Evolutionary conservation across 1,140 invertebrate species (phyloP).

Genomic region (Heliconius hewitsoni): DNA sequence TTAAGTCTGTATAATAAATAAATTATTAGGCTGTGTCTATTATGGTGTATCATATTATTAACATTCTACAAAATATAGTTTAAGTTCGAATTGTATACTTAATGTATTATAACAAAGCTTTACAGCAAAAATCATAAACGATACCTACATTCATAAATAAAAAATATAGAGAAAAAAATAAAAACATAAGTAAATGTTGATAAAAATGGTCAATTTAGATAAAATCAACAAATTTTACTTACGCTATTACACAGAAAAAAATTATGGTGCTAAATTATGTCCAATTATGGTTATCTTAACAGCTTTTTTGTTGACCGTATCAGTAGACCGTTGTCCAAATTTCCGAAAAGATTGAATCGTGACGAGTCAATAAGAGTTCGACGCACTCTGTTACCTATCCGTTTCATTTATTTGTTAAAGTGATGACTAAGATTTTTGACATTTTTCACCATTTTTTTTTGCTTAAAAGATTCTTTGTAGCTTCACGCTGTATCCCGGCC

Average conservation of each 20-base stretch:
- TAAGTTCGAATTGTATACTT: too few species aligned
- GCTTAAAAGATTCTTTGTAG: not conserved
- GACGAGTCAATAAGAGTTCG: conserved; percentile 55
- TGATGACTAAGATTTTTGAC: conserved; percentile 31
- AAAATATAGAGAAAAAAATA: too few species aligned
- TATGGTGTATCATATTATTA: too few species aligned
- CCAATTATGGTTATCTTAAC: conserved; percentile 3
- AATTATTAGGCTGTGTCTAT: too few species aligned
- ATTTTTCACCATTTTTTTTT: not conserved
- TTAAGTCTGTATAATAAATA: too few species aligned
- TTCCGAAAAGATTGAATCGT: conserved; percentile 52
- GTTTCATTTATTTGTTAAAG: conserved; percentile 44
- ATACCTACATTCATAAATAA: too few species aligned
- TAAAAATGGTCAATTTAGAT: not conserved
- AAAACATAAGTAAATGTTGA: too few species aligned
- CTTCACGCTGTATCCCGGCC: too few species aligned
- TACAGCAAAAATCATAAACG: too few species aligned
- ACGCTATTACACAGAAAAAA: not conserved
- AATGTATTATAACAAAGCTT: too few species aligned
- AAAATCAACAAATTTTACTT: not conserved
- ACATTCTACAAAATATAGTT: too few species aligned
- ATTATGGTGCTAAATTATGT: not conserved
- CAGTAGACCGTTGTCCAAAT: conserved; percentile 31
- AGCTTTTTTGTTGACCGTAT: conserved; percentile 14
- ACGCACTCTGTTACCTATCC: conserved; percentile 43